Conservation (phyloP, 2,888 invertebrate genomes). For the Blastobasis lacticolella region DNA sequence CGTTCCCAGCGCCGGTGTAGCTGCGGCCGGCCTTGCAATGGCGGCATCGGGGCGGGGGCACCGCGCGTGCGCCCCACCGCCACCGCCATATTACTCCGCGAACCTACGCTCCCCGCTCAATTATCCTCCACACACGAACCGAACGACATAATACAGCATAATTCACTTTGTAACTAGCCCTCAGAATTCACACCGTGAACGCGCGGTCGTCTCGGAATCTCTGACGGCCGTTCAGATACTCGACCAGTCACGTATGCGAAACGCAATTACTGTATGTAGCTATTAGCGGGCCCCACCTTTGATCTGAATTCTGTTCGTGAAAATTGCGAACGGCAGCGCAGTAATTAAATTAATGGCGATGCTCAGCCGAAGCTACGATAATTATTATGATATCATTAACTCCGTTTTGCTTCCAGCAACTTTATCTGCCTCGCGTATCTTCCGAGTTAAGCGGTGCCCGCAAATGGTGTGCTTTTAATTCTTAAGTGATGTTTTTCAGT, state of each 20-base stretch:
- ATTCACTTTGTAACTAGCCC: constrained; percentile 10
- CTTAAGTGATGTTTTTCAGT: too few relatives aligned
- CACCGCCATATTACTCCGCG: constrained; percentile 50
- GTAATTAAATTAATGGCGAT: constrained; percentile 41
- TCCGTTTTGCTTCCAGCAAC: constrained; percentile 23
- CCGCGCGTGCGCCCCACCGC: constrained; percentile 43
- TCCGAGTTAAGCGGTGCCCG: background rate
- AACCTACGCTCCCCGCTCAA: constrained; percentile 47
- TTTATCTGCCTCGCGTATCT: constrained; percentile 6
- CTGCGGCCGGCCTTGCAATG: constrained; percentile 3
- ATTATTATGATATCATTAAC: constrained; percentile 41
- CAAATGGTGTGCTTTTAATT: too few relatives aligned
- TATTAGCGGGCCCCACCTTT: constrained; percentile 16
- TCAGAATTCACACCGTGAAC: background rate
- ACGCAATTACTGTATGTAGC: constrained; percentile 6
- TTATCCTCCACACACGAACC: constrained; percentile 46
- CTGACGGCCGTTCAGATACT: constrained; percentile 1
- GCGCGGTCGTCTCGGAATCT: background rate
- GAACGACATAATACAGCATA: constrained; percentile 26
- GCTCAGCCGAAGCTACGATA: constrained; percentile 33
- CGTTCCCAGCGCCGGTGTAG: too few relatives aligned
- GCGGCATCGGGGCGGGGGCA: constrained; percentile 23
- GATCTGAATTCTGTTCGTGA: constrained; percentile 26
- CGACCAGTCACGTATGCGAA: constrained; percentile 17
- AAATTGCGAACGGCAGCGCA: constrained; percentile 29